These are phyloP conservation scores for Calliphora vicina DNA, from an alignment of 1,140 invertebrate species.

Conservation along the genomic window DNA sequence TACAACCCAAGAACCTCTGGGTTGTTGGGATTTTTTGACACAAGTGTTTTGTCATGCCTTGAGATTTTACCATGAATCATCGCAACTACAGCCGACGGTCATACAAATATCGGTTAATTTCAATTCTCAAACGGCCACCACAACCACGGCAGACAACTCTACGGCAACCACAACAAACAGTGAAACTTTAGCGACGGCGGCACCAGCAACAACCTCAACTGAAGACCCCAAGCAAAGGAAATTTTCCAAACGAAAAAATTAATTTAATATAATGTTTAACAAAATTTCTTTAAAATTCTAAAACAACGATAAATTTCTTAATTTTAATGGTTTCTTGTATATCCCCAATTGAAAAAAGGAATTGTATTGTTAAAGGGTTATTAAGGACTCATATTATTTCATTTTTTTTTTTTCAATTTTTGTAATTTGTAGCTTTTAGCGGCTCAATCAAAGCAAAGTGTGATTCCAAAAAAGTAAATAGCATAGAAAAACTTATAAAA, in stretches of 20 bases:
- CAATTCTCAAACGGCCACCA: conserved; percentile 37
- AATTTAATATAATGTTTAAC: not conserved
- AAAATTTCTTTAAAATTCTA: not conserved
- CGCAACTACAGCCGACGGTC: conserved; percentile 50
- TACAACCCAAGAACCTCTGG: conserved; percentile 41
- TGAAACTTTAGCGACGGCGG: not conserved
- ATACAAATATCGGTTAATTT: conserved; percentile 60
- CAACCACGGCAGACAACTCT: not conserved
- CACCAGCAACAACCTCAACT: not conserved
- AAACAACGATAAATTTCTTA: not conserved
- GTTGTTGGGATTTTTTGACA: conserved; percentile 57
- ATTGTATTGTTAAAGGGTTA: not conserved
- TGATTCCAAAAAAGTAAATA: conserved; percentile 46
- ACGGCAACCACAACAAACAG: conserved; percentile 35
- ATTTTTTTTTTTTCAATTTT: conserved; percentile 38
- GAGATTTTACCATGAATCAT: conserved; percentile 49
- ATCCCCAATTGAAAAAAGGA: not conserved
- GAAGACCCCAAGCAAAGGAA: not conserved
- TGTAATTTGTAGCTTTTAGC: conserved; percentile 39
- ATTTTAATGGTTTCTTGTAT: not conserved
- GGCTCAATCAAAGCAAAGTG: conserved; percentile 63
- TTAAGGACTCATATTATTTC: not conserved
- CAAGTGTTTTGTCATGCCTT: conserved; percentile 59
- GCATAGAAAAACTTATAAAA: not conserved
- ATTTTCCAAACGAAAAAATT: conserved; percentile 22